phyloP scores from a whole-genome alignment of 2,888 invertebrate genomes.

The Thyatira batis region DNA sequence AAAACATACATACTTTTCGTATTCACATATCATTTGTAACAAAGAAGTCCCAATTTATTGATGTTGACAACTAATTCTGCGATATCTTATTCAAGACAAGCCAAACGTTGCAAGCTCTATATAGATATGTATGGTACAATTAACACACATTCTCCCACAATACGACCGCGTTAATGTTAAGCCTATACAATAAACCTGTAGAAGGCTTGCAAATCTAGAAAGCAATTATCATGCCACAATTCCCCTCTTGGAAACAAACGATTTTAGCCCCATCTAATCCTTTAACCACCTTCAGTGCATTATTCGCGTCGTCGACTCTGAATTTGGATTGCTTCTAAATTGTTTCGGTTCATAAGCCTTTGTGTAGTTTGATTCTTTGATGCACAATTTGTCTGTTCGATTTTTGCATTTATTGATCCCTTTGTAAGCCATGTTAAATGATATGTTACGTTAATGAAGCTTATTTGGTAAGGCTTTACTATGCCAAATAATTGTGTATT shows the following conservation, averaged over 20 bases:
- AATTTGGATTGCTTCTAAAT: constrained; percentile 20
- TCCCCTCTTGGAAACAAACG: not conserved
- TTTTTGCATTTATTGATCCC: not conserved
- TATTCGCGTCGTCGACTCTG: constrained; percentile 2
- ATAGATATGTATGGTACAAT: too few species aligned
- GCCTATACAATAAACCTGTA: not conserved
- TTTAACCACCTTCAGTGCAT: not conserved
- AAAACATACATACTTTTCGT: too few species aligned
- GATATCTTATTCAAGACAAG: too few species aligned
- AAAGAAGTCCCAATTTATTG: too few species aligned
- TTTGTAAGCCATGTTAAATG: not conserved
- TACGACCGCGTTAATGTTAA: not conserved
- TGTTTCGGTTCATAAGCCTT: constrained; percentile 15
- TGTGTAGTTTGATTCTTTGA: constrained; percentile 14
- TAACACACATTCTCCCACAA: not conserved
- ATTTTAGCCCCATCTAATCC: not conserved
- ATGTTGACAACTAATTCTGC: too few species aligned
- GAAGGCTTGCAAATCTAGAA: not conserved
- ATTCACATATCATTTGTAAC: too few species aligned
- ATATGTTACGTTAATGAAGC: too few species aligned
- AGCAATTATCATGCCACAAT: not conserved
- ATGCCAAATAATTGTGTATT: too few species aligned
- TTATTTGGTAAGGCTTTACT: too few species aligned
- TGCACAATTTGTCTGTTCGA: constrained; percentile 8
- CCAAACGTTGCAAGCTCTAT: too few species aligned